phyloP scores from a whole-genome alignment of 2,888 invertebrate species.

The Hedya salicella region DNA sequence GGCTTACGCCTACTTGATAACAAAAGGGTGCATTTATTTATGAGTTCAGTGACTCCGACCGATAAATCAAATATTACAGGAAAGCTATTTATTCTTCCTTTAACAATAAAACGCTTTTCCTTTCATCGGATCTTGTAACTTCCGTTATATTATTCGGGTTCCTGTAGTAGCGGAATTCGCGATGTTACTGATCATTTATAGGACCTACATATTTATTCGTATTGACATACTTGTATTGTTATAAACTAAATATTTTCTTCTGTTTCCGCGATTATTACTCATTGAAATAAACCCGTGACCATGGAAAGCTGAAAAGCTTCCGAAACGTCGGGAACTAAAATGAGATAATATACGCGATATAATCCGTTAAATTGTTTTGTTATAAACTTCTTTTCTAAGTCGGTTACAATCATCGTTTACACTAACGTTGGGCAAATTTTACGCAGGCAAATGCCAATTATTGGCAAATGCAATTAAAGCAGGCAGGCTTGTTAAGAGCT shows the following conservation, averaged over 20 bases:
- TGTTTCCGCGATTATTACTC: no score
- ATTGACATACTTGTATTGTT: not conserved
- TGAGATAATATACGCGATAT: no score
- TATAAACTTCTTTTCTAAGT: no score
- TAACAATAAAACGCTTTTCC: conserved; percentile 45
- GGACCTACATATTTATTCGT: conserved; percentile 1
- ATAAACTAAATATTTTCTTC: not conserved
- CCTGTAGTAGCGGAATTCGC: conserved; percentile 13
- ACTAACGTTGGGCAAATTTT: no score
- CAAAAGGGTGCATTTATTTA: conserved; percentile 41
- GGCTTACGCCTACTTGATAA: conserved; percentile 23
- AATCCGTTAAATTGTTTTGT: no score
- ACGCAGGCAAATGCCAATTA: no score
- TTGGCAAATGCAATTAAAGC: no score
- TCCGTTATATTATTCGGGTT: conserved; percentile 45
- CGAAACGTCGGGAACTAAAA: no score
- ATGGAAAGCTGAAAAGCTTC: no score
- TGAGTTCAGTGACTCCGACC: conserved; percentile 45
- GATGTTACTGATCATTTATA: conserved; percentile 10
- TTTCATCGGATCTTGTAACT: conserved; percentile 44
- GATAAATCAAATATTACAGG: conserved; percentile 39
- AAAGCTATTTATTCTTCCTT: conserved; percentile 43
- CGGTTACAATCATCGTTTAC: no score
- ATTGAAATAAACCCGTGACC: no score
- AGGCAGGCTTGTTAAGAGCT: no score